Percentiles rank a stretch among this genome's conserved stretches.
These are phyloP conservation scores for Piscicola geometra DNA, from an alignment of 2,888 invertebrate genomes.

Conservation along the genomic window DNA sequence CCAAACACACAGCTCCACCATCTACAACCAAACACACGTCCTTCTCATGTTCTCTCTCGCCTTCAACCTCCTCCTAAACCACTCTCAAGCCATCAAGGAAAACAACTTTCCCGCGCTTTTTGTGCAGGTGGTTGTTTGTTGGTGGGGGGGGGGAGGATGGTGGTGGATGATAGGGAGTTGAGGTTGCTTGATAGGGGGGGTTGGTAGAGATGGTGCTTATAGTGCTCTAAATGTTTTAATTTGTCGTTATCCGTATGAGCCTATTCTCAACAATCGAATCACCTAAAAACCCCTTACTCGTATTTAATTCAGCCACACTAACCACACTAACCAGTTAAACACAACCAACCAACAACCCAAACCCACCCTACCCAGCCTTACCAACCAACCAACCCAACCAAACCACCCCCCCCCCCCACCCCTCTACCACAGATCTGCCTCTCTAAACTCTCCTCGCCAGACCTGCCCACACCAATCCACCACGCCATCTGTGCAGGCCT, in stretches of 20 bases:
- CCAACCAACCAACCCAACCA: not conserved
- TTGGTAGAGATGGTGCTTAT: no score
- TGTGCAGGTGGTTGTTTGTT: slow-evolving; percentile 50
- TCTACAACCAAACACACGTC: slow-evolving; percentile 63
- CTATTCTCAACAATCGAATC: no score
- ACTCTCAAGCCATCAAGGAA: slow-evolving; percentile 63
- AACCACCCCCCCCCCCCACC: not conserved
- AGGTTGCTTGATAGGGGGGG: no score
- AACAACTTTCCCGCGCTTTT: slow-evolving; percentile 57
- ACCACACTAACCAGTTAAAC: no score
- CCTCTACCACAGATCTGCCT: not conserved
- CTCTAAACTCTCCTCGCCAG: slow-evolving; percentile 38
- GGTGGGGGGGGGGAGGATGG: no score
- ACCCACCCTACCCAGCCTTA: no score
- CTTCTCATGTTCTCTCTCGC: slow-evolving; percentile 70
- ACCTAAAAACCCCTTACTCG: no score
- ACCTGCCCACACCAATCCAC: slow-evolving; percentile 51
- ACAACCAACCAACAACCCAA: no score
- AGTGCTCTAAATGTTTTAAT: no score
- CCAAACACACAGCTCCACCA: slow-evolving; percentile 46
- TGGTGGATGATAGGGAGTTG: no score
- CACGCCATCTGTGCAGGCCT: slow-evolving; percentile 62
- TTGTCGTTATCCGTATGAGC: no score
- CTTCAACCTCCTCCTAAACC: slow-evolving; percentile 69
- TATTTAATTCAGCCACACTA: no score